Conservation (phyloP, 2,113 vertebrate genomes). For the Pogona vitticeps region DNA sequence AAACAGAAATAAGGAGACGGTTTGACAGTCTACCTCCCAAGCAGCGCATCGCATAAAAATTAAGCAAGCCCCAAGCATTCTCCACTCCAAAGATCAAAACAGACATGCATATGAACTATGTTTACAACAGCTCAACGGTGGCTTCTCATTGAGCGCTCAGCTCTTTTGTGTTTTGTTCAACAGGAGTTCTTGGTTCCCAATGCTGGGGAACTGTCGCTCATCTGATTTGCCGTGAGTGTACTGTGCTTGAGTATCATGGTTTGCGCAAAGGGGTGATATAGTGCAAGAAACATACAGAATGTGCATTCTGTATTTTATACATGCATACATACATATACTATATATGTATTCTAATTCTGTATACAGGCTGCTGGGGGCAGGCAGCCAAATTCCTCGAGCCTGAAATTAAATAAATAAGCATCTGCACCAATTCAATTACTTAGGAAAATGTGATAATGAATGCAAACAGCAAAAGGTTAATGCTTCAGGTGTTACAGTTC, state of each 20-base stretch:
- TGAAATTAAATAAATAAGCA: neutral
- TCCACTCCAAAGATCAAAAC: constrained; percentile 46
- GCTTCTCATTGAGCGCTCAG: neutral
- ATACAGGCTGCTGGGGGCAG: neutral
- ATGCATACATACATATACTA: too few relatives aligned
- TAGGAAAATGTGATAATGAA: neutral
- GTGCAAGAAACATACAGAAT: neutral
- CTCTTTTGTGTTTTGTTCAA: constrained; percentile 13
- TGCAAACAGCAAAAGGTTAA: neutral
- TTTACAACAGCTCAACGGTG: constrained; percentile 16
- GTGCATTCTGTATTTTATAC: neutral
- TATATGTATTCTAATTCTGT: too few relatives aligned
- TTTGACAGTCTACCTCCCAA: constrained; percentile 65
- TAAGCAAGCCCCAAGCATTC: constrained; percentile 42
- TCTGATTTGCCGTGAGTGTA: neutral
- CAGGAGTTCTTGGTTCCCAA: neutral
- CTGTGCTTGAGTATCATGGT: neutral
- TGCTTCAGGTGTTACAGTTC: neutral
- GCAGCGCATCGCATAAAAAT: constrained; percentile 11
- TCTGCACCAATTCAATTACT: neutral
- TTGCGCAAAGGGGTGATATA: neutral
- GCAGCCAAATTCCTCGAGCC: neutral
- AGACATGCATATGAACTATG: neutral
- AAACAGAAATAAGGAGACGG: constrained; percentile 56
- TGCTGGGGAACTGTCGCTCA: neutral